Evolutionary conservation across 2,888 invertebrate genomes (phyloP), one percentile per base, ranked within the genome.

Genomic region (Sinotaia quadrata): DNA sequence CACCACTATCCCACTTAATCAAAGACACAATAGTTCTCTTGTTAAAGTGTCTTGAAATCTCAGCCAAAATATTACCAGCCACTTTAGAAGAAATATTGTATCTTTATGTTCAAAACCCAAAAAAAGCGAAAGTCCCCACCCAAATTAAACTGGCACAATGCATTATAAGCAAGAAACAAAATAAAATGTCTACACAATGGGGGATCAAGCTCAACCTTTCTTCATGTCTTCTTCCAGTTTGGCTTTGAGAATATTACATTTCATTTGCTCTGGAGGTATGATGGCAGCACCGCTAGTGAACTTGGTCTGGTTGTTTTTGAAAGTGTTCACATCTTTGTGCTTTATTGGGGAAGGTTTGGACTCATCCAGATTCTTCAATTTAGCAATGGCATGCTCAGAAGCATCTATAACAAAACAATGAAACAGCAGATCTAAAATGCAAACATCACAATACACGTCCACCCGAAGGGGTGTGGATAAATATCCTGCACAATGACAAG

Each of bases 231-330:
- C 93, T 85, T 92, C 92, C 67, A 91, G 91, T 87, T 92, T 92
- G 72, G 93, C 93, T 91, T 97, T 97, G 66, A 97, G 90, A 87
- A 97, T 96, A 89, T 95, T 97, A 89, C 97, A 97, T 89, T 97
- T 97, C 73, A 97, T 91, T 85, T 96, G 94, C 75, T 95, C 95
- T 10, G 95, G 94, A 56, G 96, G 95, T 70, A 96, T 91, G 29
- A 94, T 93, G 81, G 86, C 62, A 2, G 80, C 73, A 18, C 81
- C 79, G 2, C 79, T 74, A 29, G 86, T 82, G 73, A 88, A 88
- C 78, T 88, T 87, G 60, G 88, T 85, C 78, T 89, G 89, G 75
- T 90, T 90, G 79, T 90, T 90, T 72, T 85, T 78, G 71, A 86
- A 80, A 57, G 84, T 84, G 79, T 89, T 89, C 21, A 89, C 86